Evolutionary conservation across 2,113 vertebrate species (phyloP), one percentile per base, ranked within the genome.

Genomic region (Plectropomus leopardus): DNA sequence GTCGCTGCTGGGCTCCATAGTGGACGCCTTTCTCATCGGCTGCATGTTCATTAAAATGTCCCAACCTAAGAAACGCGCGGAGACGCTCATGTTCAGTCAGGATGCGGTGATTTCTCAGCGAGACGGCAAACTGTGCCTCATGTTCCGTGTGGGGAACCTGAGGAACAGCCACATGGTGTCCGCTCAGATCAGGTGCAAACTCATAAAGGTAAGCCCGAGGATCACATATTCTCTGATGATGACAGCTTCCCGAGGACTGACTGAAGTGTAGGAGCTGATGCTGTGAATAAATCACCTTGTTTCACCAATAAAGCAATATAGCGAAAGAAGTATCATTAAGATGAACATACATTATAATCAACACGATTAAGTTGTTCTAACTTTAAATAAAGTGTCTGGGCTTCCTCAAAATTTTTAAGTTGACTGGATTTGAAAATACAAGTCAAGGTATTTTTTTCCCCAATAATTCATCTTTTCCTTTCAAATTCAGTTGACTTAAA

Each of bases 11-110:
- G 96, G 96, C 72, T 97, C 96, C 84, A 96, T 97, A 10, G 96
- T 97, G 59, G 96, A 97, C 65, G 96, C 96, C 0, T 97, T 97
- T 73, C 96, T 97, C 84, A 97, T 97, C 67, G 96, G 96, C 60
- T 97, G 96, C 89, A 97, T 97, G 96, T 97, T 97, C 92, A 97
- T 97, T 45, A 97, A 97, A 89, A 97, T 97, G 96, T 97, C 96
- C 19, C 96, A 97, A 59, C 96, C 96, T 5, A 97, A 97, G 92
- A 97, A 97, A 55, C 94, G 96, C 72, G 96, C 96, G 0, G 96
- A 97, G 95, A 97, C 96, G 54, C 95, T 97, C 50, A 96, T 97
- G 96, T 97, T 97, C 91, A 97, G 96, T 80, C 96, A 92, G 45
- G 95, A 95, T 2, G 93, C 96, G 0, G 96, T 97, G 24, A 94